Evolutionary conservation across 2,888 invertebrate species (phyloP).

Genomic region (Megaustenia siamemsis): DNA sequence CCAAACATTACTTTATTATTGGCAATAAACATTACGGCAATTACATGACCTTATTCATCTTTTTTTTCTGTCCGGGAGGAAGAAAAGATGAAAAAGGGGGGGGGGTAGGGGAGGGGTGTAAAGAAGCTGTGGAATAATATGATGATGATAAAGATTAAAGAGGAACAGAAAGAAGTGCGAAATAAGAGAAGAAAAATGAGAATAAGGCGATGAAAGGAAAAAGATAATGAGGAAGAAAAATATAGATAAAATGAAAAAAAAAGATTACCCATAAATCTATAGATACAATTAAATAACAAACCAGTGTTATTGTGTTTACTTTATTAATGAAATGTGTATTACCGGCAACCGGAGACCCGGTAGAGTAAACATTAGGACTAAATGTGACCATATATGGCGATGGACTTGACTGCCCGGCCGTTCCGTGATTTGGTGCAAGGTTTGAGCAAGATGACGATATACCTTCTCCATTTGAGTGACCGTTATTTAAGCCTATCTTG

Average conservation of each 20-base stretch:
- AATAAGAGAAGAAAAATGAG: no score
- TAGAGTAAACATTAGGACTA: neutral
- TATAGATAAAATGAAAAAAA: neutral
- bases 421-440: neutral
- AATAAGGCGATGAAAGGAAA: neutral
- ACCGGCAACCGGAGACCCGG: conserved; percentile 7
- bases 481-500: neutral
- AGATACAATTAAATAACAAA: neutral
- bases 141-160: conserved; percentile 1
- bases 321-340: neutral
- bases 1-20: no score
- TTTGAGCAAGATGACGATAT: neutral
- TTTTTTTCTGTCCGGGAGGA: neutral
- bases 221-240: neutral
- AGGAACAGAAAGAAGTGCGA: neutral
- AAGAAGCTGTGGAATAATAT: neutral
- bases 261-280: neutral
- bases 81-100: neutral
- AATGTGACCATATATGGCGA: neutral
- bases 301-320: neutral
- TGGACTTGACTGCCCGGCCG: neutral
- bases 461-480: neutral
- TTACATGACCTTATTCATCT: no score
- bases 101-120: neutral
- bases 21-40: no score